These are phyloP conservation scores for Galerucella nymphaeae DNA, from an alignment of 2,888 invertebrate species.

Conservation along the genomic window DNA sequence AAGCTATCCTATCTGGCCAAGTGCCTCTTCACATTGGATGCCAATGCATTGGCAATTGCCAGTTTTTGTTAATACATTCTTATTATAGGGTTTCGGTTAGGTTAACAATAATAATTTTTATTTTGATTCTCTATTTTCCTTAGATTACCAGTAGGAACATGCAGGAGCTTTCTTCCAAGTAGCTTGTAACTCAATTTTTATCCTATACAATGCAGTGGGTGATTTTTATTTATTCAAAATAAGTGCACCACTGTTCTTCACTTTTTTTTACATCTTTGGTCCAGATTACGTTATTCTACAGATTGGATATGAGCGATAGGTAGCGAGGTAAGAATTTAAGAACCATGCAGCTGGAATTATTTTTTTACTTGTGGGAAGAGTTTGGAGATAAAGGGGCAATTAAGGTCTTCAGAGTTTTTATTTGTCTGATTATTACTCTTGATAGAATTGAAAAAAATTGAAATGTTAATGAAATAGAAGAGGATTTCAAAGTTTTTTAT, in stretches of 20 bases:
- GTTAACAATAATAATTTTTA: no score
- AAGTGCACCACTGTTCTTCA: background rate
- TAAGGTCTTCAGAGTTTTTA: conserved; percentile 18
- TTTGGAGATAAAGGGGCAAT: conserved; percentile 11
- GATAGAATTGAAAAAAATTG: background rate
- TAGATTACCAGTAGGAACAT: no score
- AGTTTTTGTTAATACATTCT: no score
- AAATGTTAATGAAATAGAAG: background rate
- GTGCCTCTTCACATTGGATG: no score
- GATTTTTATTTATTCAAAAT: background rate
- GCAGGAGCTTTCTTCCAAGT: no score
- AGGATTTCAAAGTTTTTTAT: background rate
- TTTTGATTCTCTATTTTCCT: no score
- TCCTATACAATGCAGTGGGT: no score
- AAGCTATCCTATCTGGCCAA: no score
- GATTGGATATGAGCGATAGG: conserved; percentile 19
- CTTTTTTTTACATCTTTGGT: conserved; percentile 21
- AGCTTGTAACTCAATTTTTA: no score
- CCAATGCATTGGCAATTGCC: no score
- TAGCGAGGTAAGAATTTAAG: background rate
- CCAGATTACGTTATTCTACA: conserved; percentile 19
- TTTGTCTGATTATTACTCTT: background rate
- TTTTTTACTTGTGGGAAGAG: conserved; percentile 25
- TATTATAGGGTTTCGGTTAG: no score
- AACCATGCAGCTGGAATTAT: conserved; percentile 23